A percentile compares a stretch with the other conserved stretches of the same genome.
phyloP scores from a whole-genome alignment of 2,888 invertebrate species.

The Yponomeuta plumbellus region DNA sequence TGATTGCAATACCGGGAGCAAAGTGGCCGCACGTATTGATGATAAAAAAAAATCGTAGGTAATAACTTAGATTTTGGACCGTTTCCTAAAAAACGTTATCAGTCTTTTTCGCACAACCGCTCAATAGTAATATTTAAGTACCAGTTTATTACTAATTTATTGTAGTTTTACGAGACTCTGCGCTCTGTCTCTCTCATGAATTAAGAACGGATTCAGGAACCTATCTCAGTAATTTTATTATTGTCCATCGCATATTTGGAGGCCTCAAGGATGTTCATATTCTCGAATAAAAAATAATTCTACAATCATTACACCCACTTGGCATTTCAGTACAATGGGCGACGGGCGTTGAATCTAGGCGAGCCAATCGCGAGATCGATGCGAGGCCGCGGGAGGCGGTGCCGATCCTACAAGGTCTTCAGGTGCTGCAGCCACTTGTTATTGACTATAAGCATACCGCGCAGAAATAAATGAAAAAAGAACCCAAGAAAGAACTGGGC shows the following conservation, averaged over 20 bases:
- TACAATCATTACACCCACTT: slow-evolving; percentile 23
- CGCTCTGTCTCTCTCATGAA: no score
- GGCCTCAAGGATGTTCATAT: background rate
- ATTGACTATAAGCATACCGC: background rate
- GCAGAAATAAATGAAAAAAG: background rate
- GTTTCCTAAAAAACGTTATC: no score
- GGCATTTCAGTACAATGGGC: slow-evolving; percentile 22
- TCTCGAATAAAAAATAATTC: background rate
- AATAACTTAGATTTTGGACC: no score
- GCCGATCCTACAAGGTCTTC: slow-evolving; percentile 21
- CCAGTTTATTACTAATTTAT: no score
- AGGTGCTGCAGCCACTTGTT: background rate
- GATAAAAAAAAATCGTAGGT: no score
- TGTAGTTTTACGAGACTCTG: no score
- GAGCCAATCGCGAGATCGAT: slow-evolving; percentile 26
- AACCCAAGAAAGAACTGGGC: background rate
- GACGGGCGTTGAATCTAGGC: slow-evolving; percentile 16
- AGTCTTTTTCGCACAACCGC: no score
- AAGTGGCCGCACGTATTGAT: background rate
- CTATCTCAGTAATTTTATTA: background rate
- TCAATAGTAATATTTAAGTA: no score
- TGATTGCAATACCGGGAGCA: background rate
- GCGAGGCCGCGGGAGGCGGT: slow-evolving; percentile 27
- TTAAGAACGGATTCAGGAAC: background rate
- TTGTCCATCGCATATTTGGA: background rate